Percentiles rank a stretch among this genome's conserved stretches.
Conservation (phyloP, 2,888 invertebrate species). For the Chymomyza procnemis region DNA sequence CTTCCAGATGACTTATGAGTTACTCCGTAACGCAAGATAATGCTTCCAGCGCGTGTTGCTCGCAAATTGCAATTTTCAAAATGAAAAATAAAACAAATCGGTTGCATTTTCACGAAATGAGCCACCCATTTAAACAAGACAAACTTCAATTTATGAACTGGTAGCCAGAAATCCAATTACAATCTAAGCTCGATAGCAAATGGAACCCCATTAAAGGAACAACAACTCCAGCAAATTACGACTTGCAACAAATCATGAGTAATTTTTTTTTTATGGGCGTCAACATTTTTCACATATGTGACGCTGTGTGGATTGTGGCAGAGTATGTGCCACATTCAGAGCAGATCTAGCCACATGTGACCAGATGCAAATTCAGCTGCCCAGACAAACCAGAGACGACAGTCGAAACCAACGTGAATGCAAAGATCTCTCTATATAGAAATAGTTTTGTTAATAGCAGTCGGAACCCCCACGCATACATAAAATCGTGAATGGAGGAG, state of each 20-base stretch:
- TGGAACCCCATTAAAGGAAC: constrained; percentile 39
- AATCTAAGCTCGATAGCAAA: constrained; percentile 15
- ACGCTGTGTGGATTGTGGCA: constrained; percentile 17
- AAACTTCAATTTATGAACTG: not conserved
- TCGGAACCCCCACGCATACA: constrained; percentile 38
- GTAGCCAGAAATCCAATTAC: constrained; percentile 2
- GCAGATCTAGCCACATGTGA: constrained; percentile 49
- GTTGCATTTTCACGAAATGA: not conserved
- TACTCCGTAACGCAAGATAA: not conserved
- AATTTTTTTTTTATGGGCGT: constrained; percentile 38
- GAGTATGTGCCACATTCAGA: constrained; percentile 35
- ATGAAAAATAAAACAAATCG: not conserved
- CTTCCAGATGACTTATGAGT: not conserved
- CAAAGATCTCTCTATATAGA: not conserved
- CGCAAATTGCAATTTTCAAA: not conserved
- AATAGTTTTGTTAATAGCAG: not conserved
- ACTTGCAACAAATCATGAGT: constrained; percentile 47
- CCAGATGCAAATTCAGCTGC: constrained; percentile 67
- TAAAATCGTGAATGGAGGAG: constrained; percentile 34
- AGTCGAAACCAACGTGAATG: not conserved
- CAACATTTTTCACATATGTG: constrained; percentile 33
- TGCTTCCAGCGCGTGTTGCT: not conserved
- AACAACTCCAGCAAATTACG: constrained; percentile 24
- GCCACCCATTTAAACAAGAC: not conserved
- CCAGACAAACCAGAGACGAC: constrained; percentile 43